Evolutionary conservation across 2,888 invertebrate genomes (phyloP), one percentile per base, ranked within the genome.

Genomic region (Argyresthia albistria): DNA sequence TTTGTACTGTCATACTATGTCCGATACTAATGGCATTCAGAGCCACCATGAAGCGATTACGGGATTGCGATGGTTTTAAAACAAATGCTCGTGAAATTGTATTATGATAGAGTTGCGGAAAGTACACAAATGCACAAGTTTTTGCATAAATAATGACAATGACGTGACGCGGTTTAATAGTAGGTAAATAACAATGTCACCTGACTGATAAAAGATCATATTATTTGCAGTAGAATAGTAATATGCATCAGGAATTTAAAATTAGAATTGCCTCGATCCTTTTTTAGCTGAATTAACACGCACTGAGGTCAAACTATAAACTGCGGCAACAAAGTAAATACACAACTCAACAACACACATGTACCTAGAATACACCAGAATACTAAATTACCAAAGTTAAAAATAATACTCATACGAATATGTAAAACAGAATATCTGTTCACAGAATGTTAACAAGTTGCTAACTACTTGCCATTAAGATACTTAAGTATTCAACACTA

Each of bases 401-500:
- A 25, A 25, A 25, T 25, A 25, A 25, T 25, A 25, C 25, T 25
- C n/a, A 25, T 25, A 25, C 25, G 25, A 25, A 25, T 4, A 25
- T 6, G 25, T 25, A 6, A 25, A 25, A 25, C 25, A 25, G 25
- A 25, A 25, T 25, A 25, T 25, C 25, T 25, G 25, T 25, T 25
- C 25, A 25, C 25, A 25, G 25, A 25, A 25, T 6, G 25, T 25
- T 25, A 25, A 25, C 25, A 25, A 4, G 25, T 25, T 25, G 25
- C 25, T 25, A 25, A 25, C 25, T 25, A 25, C 25, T 25, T 37
- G 11, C 15, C 16, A 43, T 50, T 43, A 42, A 15, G 42, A 35
- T 53, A 56, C 57, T 61, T 67, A 63, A 60, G 62, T 65, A 67
- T 68, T 68, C 65, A 61, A 55, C 55, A 56, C 56, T 54, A 56